Base-by-base conservation (phyloP, 1,140 invertebrate genomes). In the Lerema accius region DNA sequence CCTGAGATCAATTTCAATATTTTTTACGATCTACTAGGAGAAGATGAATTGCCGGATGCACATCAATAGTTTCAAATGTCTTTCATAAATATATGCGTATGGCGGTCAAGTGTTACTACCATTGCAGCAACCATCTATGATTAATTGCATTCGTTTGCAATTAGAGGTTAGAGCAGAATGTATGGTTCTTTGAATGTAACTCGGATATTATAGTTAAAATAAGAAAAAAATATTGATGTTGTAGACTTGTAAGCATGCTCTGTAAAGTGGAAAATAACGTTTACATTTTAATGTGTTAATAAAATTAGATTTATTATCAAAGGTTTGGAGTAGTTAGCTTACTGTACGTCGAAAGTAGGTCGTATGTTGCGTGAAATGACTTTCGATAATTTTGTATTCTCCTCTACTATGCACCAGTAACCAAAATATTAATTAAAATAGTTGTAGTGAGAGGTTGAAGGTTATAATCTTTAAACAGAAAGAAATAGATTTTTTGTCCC, bases 101-200 rank as follows among this genome's bases (percentile, higher is more conserved):
- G 14, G 64, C 67, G 73, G 71, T 73, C 71, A 66, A 73, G 70
- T 71, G 63, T 15, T 32, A 37, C 66, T 60, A 69, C 61, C 60
- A 48, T 46, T 53, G 17, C 19, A 65, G 63, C 43, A 58, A 69
- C 64, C 51, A 32, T 11, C n/a, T 43, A 28, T 72, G 73, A 75
- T 75, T 67, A 75, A 68, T 74, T 39, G 65, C 11, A 48, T 64
- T 63, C 14, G 69, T 62, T 63, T 71, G 58, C 60, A 65, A 56
- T 61, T 53, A 59, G 23, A 56, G 11, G 46, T 61, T 53, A 58
- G 37, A 56, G 11, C 53, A 56, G 43, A 56, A 16, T 23, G 15
- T 16, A 45, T 56, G n/a, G 19, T 48, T 48, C 45, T 28, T 13
- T 48, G 19, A 7, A 2, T 37, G 2, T 11, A n/a, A 11, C 35